Conservation (phyloP, 2,113 vertebrate genomes). For the Alexandromys fortis region DNA sequence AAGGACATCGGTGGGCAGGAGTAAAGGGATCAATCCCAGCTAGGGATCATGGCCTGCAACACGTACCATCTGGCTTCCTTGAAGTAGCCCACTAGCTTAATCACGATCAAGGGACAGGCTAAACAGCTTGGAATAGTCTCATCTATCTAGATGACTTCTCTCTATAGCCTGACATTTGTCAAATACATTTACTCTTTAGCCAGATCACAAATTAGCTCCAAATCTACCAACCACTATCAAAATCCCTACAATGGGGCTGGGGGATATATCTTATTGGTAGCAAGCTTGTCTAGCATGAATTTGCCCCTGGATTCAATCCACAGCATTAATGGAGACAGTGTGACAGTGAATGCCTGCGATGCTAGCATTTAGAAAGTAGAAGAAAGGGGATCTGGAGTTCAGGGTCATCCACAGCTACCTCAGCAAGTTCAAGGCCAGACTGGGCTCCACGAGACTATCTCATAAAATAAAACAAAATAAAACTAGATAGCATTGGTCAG, state of each 20-base stretch:
- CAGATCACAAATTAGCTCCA: background rate
- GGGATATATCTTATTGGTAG: background rate
- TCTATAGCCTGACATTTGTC: background rate
- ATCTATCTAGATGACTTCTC: background rate
- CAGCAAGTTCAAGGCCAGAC: background rate
- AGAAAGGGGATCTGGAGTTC: background rate
- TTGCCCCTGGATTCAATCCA: background rate
- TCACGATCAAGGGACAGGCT: background rate
- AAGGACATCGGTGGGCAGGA: rapidly evolving
- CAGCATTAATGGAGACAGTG: too few relatives aligned
- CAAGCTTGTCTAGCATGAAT: background rate
- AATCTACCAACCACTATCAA: background rate
- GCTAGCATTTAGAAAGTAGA: background rate
- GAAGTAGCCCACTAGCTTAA: background rate
- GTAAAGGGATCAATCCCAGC: background rate
- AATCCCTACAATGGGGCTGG: background rate
- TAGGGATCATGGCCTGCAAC: rapidly evolving
- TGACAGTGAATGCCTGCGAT: background rate
- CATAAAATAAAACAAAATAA: background rate
- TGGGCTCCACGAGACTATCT: background rate
- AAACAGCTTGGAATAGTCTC: background rate
- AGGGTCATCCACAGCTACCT: background rate
- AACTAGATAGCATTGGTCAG: background rate
- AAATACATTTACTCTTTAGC: background rate
- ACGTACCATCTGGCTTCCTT: background rate